A percentile compares a stretch with the other conserved stretches of the same genome.
These are phyloP conservation scores for Pantherophis vulpinus DNA, from an alignment of 2,797 vertebrate species.

Conservation along the genomic window DNA sequence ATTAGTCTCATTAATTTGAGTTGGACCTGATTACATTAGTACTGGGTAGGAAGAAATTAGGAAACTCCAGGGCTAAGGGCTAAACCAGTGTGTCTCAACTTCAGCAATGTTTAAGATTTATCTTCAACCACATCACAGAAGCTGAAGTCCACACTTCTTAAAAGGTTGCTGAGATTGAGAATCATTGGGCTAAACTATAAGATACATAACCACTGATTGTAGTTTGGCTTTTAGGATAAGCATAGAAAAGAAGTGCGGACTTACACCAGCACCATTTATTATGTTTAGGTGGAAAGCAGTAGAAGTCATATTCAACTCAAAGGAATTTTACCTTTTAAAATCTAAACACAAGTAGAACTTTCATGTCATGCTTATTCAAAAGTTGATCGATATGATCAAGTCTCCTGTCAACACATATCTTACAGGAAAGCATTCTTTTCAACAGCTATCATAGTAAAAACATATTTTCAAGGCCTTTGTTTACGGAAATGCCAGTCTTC, in stretches of 20 bases:
- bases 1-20: neutral
- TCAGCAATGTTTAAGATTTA: neutral
- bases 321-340: neutral
- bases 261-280: neutral
- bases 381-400: neutral
- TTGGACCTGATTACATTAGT: neutral
- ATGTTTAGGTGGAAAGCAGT: neutral
- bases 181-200: neutral
- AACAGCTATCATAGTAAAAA: neutral
- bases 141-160: neutral
- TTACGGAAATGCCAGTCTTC: neutral
- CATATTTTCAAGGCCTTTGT: neutral
- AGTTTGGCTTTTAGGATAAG: neutral
- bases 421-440: neutral
- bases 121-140: neutral
- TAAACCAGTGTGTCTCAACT: neutral
- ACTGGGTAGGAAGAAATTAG: neutral
- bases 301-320: neutral
- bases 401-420: neutral
- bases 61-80: neutral
- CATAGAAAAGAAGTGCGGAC: neutral
- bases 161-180: neutral
- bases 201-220: neutral
- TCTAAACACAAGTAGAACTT: neutral
- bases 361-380: neutral